Evolutionary conservation across 2,113 vertebrate species (phyloP).

Genomic region (Calypte anna): DNA sequence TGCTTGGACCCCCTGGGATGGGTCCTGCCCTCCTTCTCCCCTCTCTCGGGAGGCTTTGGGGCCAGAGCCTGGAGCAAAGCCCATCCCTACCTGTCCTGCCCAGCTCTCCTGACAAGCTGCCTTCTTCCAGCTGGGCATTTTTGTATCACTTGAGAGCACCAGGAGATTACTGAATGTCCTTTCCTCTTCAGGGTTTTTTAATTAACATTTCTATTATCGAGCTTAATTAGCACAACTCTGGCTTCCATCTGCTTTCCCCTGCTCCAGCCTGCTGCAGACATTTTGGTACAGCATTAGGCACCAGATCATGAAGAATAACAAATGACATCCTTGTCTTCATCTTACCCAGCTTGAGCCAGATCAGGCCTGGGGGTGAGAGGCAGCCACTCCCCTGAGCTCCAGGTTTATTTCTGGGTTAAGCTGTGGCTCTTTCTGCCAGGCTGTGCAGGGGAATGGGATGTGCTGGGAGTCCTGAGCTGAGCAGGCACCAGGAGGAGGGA

Average conservation of each 20-base stretch:
- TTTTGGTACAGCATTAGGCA: not conserved
- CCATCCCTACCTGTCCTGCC: not conserved
- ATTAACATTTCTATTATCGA: conserved; percentile 65
- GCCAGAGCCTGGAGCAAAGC: not conserved
- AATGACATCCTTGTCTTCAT: not conserved
- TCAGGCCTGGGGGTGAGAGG: not conserved
- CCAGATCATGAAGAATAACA: not conserved
- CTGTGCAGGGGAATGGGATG: fast-evolving
- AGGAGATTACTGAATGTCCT: conserved; percentile 33
- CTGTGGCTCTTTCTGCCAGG: fast-evolving
- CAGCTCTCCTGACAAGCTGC: not conserved
- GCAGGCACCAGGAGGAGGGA: not conserved
- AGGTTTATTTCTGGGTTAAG: not conserved
- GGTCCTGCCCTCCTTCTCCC: not conserved
- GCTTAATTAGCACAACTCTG: conserved; percentile 46
- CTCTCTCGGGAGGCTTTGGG: fast-evolving
- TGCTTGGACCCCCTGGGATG: not conserved
- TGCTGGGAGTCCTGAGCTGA: not conserved
- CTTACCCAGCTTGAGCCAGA: not conserved
- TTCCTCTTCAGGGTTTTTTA: conserved; percentile 58
- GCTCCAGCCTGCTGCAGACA: conserved; percentile 19
- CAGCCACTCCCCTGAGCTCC: not conserved
- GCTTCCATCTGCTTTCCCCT: conserved; percentile 63
- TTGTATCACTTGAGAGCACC: not conserved
- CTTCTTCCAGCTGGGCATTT: not conserved